phyloP scores from a whole-genome alignment of 2,888 invertebrate species.

The Mesoligia furuncula region DNA sequence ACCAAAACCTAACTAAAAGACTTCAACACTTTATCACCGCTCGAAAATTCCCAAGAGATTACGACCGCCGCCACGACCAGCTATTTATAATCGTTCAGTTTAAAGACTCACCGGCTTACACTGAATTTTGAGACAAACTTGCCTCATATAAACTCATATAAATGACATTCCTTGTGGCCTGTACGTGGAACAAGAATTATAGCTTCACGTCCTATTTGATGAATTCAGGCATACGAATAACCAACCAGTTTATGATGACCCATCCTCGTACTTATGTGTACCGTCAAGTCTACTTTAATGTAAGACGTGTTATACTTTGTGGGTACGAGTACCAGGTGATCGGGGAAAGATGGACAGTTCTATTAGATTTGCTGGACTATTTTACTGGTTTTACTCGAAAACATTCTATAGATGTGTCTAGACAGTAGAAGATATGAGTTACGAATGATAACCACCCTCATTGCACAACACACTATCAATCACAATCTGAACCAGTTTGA shows the following conservation, averaged over 20 bases:
- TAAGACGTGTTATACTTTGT: constrained; percentile 42
- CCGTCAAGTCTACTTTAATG: constrained; percentile 49
- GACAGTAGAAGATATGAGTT: not conserved
- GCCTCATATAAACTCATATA: constrained; percentile 84
- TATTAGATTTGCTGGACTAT: not conserved
- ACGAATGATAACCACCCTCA: not conserved
- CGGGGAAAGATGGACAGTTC: not conserved
- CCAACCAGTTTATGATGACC: constrained; percentile 69
- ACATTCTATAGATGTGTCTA: not conserved
- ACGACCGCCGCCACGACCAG: constrained; percentile 6
- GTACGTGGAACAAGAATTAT: constrained; percentile 81
- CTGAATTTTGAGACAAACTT: constrained; percentile 83
- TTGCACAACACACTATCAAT: too few species aligned
- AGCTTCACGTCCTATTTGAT: constrained; percentile 82
- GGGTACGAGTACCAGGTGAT: constrained; percentile 11
- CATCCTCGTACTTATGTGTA: constrained; percentile 54
- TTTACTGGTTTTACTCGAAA: not conserved
- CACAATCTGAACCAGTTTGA: too few species aligned
- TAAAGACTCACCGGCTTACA: constrained; percentile 75
- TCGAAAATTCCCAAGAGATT: constrained; percentile 39
- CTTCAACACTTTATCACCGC: constrained; percentile 19
- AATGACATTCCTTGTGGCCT: constrained; percentile 84
- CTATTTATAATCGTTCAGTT: constrained; percentile 74
- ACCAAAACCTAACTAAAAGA: not conserved
- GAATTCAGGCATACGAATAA: constrained; percentile 76